Percentiles rank a stretch among this genome's conserved stretches.
Conservation (phyloP, 2,888 invertebrate genomes). For the Sinodicranocentrus sp. region DNA sequence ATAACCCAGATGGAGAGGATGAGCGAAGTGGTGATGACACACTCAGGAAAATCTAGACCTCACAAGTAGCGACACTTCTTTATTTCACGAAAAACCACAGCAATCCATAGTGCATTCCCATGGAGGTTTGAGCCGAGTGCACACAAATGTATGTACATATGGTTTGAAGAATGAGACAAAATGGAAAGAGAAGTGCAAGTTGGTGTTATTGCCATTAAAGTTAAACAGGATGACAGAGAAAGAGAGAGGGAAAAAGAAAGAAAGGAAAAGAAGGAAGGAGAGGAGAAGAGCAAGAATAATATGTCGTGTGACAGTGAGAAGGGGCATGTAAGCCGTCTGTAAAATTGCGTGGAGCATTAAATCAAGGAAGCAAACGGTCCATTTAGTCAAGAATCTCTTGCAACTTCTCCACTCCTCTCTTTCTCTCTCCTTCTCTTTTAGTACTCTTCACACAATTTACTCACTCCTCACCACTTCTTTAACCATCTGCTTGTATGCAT, state of each 20-base stretch:
- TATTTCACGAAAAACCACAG: not conserved
- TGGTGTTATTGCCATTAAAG: conserved; percentile 68
- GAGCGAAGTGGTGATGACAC: conserved; percentile 32
- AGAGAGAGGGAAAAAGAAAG: conserved; percentile 29
- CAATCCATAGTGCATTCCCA: too few relatives aligned
- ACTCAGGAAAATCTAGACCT: conserved; percentile 41
- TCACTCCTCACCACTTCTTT: conserved; percentile 68
- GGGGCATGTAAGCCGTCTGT: conserved; percentile 71
- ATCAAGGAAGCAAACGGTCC: conserved; percentile 76
- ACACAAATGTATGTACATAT: conserved; percentile 45
- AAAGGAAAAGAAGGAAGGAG: conserved; percentile 52
- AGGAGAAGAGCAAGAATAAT: conserved; percentile 65
- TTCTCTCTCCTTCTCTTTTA: conserved; percentile 31
- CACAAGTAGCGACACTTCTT: conserved; percentile 35
- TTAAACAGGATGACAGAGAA: conserved; percentile 57
- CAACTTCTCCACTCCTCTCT: conserved; percentile 66
- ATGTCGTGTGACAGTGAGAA: conserved; percentile 71
- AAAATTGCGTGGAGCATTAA: conserved; percentile 76
- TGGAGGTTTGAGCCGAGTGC: not conserved
- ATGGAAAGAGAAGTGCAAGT: conserved; percentile 65
- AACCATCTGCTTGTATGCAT: conserved; percentile 63
- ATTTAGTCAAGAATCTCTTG: conserved; percentile 75
- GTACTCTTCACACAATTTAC: conserved; percentile 66
- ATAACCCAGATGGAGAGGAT: conserved; percentile 36
- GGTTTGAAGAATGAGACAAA: conserved; percentile 52